These are phyloP conservation scores for Chrysogorgia sp. DNA, from an alignment of 92 coral and sea anemone genomes.

Conservation along the genomic window DNA sequence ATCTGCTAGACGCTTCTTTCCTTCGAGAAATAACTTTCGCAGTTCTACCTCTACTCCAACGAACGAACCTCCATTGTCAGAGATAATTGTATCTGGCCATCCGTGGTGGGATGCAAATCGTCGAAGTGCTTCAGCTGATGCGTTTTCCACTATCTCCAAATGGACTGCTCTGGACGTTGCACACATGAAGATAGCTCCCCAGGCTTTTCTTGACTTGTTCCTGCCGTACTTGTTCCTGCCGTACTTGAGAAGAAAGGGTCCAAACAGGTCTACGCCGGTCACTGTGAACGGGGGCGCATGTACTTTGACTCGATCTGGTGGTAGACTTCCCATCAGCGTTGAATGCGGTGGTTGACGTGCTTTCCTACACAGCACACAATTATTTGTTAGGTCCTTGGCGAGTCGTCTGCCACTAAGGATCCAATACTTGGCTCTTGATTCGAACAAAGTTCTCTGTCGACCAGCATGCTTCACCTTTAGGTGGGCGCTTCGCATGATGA, in stretches of 20 bases:
- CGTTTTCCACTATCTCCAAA: constrained; percentile 47
- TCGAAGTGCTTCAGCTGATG: constrained; percentile 42
- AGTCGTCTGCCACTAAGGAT: constrained; percentile 37
- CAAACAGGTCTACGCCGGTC: constrained; percentile 60
- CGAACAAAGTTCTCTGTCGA: constrained; percentile 47
- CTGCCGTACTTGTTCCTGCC: no score
- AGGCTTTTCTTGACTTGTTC: no score
- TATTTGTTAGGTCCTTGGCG: constrained; percentile 26
- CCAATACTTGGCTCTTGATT: constrained; percentile 50
- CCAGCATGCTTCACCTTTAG: constrained; percentile 40
- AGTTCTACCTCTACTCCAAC: constrained; percentile 58
- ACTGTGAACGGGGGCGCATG: constrained; percentile 56
- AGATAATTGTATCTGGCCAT: constrained; percentile 49
- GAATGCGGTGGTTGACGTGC: constrained; percentile 61
- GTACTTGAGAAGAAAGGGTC: constrained; percentile 53
- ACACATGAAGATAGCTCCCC: no score
- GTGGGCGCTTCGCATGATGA: constrained; percentile 51
- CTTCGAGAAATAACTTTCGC: constrained; percentile 28
- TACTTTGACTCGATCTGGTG: constrained; percentile 47
- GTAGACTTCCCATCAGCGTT: constrained; percentile 60
- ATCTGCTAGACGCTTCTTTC: constrained; percentile 42
- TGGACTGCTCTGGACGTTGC: constrained; percentile 37
- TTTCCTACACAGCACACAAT: constrained; percentile 48
- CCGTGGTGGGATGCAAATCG: constrained; percentile 56
- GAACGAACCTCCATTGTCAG: constrained; percentile 57